Conservation (phyloP, 1,140 invertebrate species). For the Lethrus apterus region DNA sequence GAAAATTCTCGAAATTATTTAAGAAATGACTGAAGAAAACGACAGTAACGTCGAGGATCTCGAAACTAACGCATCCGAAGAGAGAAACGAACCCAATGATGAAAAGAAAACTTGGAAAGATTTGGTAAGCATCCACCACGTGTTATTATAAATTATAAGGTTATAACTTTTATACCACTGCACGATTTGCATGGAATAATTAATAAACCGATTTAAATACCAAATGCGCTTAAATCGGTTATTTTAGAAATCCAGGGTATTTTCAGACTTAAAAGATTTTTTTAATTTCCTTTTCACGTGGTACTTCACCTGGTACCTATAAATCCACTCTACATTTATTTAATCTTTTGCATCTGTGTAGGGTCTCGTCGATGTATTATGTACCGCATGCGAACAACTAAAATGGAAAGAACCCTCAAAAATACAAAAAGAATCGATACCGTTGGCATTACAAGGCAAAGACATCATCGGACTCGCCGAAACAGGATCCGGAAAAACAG, state of each 20-base stretch:
- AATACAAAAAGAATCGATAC: constrained; percentile 92
- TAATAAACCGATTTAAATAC: constrained; percentile 2
- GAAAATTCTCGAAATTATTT: not conserved
- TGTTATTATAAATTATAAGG: not conserved
- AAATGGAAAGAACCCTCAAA: constrained; percentile 93
- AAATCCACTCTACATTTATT: constrained; percentile 7
- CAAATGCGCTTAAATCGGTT: too few relatives aligned
- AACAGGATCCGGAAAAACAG: constrained; percentile 98
- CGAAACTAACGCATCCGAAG: too few relatives aligned
- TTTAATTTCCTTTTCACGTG: constrained; percentile 16
- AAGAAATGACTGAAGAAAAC: not conserved
- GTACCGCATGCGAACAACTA: constrained; percentile 82
- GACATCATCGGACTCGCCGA: constrained; percentile 96
- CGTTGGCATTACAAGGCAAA: constrained; percentile 81
- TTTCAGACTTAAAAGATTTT: constrained; percentile 4
- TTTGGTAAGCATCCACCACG: constrained; percentile 46
- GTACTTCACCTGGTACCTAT: constrained; percentile 7
- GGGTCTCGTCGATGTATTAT: constrained; percentile 88
- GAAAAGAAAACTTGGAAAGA: constrained; percentile 43
- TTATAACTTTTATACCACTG: not conserved
- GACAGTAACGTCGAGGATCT: too few relatives aligned
- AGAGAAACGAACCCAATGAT: not conserved
- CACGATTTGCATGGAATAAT: constrained; percentile 5
- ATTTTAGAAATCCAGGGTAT: too few relatives aligned
- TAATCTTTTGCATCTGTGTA: constrained; percentile 39